Evolutionary conservation across 2,113 vertebrate genomes (phyloP).

Genomic region (Chascanopsetta lugubris): DNA sequence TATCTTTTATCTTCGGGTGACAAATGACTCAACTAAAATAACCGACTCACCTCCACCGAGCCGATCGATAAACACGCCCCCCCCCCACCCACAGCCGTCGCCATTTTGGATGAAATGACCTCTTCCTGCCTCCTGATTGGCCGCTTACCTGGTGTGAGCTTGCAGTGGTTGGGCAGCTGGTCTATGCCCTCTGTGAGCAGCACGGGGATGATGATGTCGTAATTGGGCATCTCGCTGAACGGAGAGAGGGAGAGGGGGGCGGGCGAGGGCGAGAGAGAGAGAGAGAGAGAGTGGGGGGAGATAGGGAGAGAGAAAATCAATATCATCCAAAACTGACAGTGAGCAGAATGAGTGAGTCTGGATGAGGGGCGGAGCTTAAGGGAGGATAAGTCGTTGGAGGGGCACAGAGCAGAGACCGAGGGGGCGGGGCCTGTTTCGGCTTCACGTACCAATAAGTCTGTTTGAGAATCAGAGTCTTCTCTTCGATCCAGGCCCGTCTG

Average conservation of each 20-base stretch:
- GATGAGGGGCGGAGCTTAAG: constrained; percentile 39
- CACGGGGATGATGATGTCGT: constrained; percentile 84
- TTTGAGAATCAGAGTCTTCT: constrained; percentile 87
- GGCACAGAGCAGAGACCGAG: constrained; percentile 24
- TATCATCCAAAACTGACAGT: constrained; percentile 45
- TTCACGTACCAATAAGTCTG: constrained; percentile 89
- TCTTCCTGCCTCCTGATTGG: constrained; percentile 20
- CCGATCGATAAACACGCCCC: constrained; percentile 56
- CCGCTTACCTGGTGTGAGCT: constrained; percentile 89
- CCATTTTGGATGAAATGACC: constrained; percentile 2
- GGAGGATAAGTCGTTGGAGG: constrained; percentile 19
- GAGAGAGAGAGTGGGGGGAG: too few species aligned
- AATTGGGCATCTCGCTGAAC: constrained; percentile 90
- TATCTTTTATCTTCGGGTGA: constrained; percentile 51
- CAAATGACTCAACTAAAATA: constrained; percentile 59
- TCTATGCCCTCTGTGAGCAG: constrained; percentile 88
- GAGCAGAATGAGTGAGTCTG: constrained; percentile 27
- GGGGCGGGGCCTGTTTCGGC: constrained; percentile 16
- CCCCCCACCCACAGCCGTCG: too few species aligned
- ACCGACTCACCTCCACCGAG: constrained; percentile 47
- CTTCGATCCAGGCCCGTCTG: constrained; percentile 86
- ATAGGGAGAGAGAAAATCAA: constrained; percentile 48
- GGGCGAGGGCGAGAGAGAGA: constrained; percentile 6
- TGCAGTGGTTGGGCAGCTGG: constrained; percentile 86
- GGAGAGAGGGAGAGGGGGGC: neutral